These are phyloP conservation scores for Chaetogeoica ovagalla DNA, from an alignment of 2,888 invertebrate genomes.

Conservation along the genomic window DNA sequence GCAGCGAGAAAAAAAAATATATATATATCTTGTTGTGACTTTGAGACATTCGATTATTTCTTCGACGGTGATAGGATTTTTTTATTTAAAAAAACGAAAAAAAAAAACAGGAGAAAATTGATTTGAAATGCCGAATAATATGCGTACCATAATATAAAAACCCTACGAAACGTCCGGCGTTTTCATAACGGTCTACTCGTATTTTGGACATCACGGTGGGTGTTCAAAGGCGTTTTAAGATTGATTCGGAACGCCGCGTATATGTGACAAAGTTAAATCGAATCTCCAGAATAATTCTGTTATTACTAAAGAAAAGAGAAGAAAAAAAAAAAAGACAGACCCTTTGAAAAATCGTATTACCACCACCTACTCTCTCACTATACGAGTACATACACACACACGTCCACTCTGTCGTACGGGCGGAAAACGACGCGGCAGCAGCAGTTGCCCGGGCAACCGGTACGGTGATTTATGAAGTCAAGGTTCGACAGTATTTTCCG, in stretches of 20 bases:
- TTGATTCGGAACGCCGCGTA: constrained; percentile 19
- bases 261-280: constrained; percentile 41
- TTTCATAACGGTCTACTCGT: not conserved
- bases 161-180: not conserved
- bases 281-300: constrained; percentile 32
- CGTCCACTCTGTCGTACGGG: not conserved
- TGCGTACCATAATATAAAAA: too few relatives aligned
- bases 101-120: not conserved
- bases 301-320: constrained; percentile 29
- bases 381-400: not conserved
- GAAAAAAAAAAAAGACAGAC: constrained; percentile 9
- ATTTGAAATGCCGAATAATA: not conserved
- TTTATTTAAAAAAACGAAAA: too few relatives aligned
- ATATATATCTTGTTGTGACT: too few relatives aligned
- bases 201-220: constrained; percentile 15
- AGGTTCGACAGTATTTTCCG: constrained; percentile 43
- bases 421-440: not conserved
- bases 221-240: constrained; percentile 23
- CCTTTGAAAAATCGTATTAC: constrained; percentile 32
- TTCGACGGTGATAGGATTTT: too few relatives aligned
- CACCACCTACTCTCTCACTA: not conserved
- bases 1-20: too few relatives aligned
- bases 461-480: constrained; percentile 46
- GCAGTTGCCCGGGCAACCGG: constrained; percentile 39
- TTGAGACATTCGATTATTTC: too few relatives aligned